Conservation (phyloP, 2,797 vertebrate species). For the Phrynocephalus forsythii region DNA sequence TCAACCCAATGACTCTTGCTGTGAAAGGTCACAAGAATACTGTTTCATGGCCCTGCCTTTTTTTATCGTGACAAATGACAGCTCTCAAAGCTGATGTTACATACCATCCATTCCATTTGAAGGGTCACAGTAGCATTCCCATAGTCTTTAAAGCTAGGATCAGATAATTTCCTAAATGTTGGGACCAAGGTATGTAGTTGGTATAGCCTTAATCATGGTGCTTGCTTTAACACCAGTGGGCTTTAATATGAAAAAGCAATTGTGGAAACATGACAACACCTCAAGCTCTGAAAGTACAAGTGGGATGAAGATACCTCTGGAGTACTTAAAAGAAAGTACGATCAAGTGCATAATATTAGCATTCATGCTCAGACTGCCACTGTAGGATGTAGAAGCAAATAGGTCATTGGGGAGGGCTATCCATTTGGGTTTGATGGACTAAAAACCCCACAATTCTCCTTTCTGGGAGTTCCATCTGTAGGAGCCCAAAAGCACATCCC, state of each 20-base stretch:
- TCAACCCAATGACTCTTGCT: neutral
- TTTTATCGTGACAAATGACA: neutral
- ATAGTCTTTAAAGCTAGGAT: neutral
- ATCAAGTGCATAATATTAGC: conserved; percentile 15
- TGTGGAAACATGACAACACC: conserved; percentile 37
- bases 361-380: conserved; percentile 8
- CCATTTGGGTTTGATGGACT: too few species aligned
- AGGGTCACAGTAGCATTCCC: neutral
- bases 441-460: too few species aligned
- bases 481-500: too few species aligned
- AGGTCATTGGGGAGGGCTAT: neutral
- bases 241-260: conserved; percentile 12
- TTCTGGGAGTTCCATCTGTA: too few species aligned
- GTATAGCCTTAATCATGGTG: conserved; percentile 50
- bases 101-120: neutral
- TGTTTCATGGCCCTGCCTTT: neutral
- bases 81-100: neutral
- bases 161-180: neutral
- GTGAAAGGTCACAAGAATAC: neutral
- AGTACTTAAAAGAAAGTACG: conserved; percentile 34
- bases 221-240: conserved; percentile 12
- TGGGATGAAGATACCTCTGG: conserved; percentile 17
- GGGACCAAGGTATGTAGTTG: neutral
- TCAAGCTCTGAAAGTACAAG: conserved; percentile 33
- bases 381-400: conserved; percentile 39